phyloP scores from a whole-genome alignment of 2,113 vertebrate species.

The Miniopterus natalensis region DNA sequence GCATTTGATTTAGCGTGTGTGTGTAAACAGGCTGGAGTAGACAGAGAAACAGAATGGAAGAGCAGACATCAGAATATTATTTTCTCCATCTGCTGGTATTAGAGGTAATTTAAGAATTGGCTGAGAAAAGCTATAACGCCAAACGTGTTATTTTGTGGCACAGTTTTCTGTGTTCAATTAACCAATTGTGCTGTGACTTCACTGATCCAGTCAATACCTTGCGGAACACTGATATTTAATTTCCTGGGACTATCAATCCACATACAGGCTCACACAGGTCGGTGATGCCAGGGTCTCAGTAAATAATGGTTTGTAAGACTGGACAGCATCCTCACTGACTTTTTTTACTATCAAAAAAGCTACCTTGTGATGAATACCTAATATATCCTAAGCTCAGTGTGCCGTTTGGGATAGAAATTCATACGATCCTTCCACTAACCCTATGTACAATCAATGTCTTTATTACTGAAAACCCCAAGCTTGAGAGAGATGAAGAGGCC shows the following conservation, averaged over 20 bases:
- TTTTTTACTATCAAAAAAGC: neutral
- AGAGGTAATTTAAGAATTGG: constrained; percentile 35
- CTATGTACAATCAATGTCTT: neutral
- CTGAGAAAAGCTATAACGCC: neutral
- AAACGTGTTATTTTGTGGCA: constrained; percentile 34
- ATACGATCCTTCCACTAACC: constrained; percentile 22
- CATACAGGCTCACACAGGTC: neutral
- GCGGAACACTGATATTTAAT: constrained; percentile 61
- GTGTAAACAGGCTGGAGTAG: neutral
- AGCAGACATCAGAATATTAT: neutral
- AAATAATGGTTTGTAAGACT: neutral
- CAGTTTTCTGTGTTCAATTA: constrained; percentile 42
- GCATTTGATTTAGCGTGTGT: neutral
- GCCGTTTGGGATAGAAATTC: neutral
- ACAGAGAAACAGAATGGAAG: neutral
- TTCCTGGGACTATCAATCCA: constrained; percentile 24
- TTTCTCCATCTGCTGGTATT: neutral
- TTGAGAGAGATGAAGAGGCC: neutral
- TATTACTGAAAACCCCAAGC: neutral
- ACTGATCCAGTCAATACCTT: neutral
- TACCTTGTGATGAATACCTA: neutral
- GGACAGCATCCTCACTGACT: neutral
- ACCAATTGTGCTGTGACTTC: constrained; percentile 14
- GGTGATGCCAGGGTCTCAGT: constrained; percentile 8
- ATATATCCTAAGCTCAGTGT: neutral